These are phyloP conservation scores for Drosophila parthenogenetica DNA, from an alignment of 2,888 invertebrate species.

Conservation along the genomic window DNA sequence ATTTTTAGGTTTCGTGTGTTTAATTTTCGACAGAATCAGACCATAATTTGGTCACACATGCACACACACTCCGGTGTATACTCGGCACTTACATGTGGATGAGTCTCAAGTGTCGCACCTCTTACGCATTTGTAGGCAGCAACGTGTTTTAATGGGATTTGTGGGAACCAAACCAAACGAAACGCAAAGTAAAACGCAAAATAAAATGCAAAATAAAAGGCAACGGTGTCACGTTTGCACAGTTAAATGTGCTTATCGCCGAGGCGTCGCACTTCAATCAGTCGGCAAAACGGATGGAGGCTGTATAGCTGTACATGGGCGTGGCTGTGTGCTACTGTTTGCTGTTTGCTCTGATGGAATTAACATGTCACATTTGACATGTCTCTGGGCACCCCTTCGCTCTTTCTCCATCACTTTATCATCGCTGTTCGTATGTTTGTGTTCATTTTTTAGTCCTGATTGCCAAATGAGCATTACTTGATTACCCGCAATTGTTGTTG, in stretches of 20 bases:
- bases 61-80: slow-evolving; percentile 10
- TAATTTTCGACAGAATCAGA: slow-evolving; percentile 41
- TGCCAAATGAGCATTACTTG: slow-evolving; percentile 81
- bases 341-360: slow-evolving; percentile 71
- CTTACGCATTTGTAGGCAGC: slow-evolving; percentile 66
- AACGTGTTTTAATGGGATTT: slow-evolving; percentile 66
- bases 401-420: slow-evolving; percentile 56
- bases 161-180: slow-evolving; percentile 30
- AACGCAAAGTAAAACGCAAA: slow-evolving; percentile 28
- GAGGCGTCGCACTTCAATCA: slow-evolving; percentile 77
- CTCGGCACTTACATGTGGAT: slow-evolving; percentile 29
- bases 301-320: neutral
- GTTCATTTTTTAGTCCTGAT: slow-evolving; percentile 47
- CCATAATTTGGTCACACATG: slow-evolving; percentile 53
- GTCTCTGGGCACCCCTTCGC: neutral
- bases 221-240: slow-evolving; percentile 58
- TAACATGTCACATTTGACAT: slow-evolving; percentile 80
- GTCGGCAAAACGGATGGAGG: slow-evolving; percentile 29
- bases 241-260: slow-evolving; percentile 74
- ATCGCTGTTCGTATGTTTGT: slow-evolving; percentile 24
- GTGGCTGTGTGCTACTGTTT: slow-evolving; percentile 24
- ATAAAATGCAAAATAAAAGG: slow-evolving; percentile 46
- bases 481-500: slow-evolving; percentile 76
- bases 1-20: slow-evolving; percentile 6
- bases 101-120: slow-evolving; percentile 70